A percentile compares a stretch with the other conserved stretches of the same genome.
Conservation (phyloP, 2,888 invertebrate species). For the Empis livida region DNA sequence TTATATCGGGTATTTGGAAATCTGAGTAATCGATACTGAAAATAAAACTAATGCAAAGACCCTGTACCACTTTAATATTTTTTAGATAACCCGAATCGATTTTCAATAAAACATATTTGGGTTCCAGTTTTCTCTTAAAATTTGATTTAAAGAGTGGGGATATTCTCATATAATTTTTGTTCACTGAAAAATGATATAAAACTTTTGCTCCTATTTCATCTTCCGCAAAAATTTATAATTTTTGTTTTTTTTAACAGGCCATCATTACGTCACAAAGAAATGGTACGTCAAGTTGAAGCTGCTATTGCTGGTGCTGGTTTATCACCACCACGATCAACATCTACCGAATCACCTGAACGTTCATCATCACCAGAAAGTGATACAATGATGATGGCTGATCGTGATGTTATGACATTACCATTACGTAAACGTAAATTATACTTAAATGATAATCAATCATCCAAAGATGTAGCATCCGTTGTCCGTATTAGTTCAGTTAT, state of each 20-base stretch:
- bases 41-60: too few relatives aligned
- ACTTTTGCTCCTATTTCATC: neutral
- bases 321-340: conserved; percentile 47
- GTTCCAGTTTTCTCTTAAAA: too few relatives aligned
- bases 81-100: too few relatives aligned
- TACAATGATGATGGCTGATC: conserved; percentile 38
- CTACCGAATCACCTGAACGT: conserved; percentile 36
- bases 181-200: too few relatives aligned
- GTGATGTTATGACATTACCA: conserved; percentile 54
- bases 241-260: conserved; percentile 13
- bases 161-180: too few relatives aligned
- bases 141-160: too few relatives aligned
- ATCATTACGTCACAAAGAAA: conserved; percentile 38
- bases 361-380: conserved; percentile 43
- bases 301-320: conserved; percentile 43
- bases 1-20: too few relatives aligned
- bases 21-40: too few relatives aligned
- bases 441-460: conserved; percentile 45
- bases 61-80: too few relatives aligned
- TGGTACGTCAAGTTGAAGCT: conserved; percentile 49
- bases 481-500: conserved; percentile 61
- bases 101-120: too few relatives aligned
- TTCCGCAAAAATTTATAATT: conserved; percentile 3
- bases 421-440: conserved; percentile 71
- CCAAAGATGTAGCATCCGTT: conserved; percentile 22